Base-by-base conservation (phyloP, 2,113 vertebrate genomes). In the Lamprotornis superbus region DNA sequence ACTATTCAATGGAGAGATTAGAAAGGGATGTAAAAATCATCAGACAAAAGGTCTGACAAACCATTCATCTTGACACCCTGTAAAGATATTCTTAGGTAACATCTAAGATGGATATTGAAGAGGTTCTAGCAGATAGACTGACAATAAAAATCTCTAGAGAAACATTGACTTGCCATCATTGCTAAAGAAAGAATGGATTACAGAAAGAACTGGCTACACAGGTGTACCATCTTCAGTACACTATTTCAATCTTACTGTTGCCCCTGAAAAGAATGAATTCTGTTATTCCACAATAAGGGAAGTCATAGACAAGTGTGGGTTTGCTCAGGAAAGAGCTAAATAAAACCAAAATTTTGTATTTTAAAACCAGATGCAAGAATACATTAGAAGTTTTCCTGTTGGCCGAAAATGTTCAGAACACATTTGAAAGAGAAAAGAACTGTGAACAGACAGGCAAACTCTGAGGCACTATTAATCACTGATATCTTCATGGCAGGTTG, bases 81-180 rank as follows among this genome's bases (percentile, higher is more conserved):
- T 87, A 77, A 83, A 83, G 69, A 83, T 60, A 89, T 92, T 96
- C 31, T 85, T 37, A 87, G n/a, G 46, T 52, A 52, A 52, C 78
- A 89, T 83, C 65, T 93, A 93, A 74, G 35, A 46, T 83, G 76
- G 73, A 67, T 92, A 67, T 92, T 90, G 83, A 90, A 95, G 91
- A 93, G 53, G 55, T 95, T 96, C 91, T 96, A 93, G 90, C 79
- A 96, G 81, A 91, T 89, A 70, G 91, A 64, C 94, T 95, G 83
- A 60, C 77, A 96, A 92, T 70, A 94, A 94, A 97, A 67, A 30
- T 73, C 93, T 95, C 59, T 57, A 83, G 73, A 75, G 93, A 95
- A 95, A 59, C 47, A 88, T 12, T 95, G 94, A 64, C 91, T 97
- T 96, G 80, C 88, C 73, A 89, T 95, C 22, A 85, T 97, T 95